phyloP scores from a whole-genome alignment of 1,140 invertebrate species.

The Drosophila parvula region DNA sequence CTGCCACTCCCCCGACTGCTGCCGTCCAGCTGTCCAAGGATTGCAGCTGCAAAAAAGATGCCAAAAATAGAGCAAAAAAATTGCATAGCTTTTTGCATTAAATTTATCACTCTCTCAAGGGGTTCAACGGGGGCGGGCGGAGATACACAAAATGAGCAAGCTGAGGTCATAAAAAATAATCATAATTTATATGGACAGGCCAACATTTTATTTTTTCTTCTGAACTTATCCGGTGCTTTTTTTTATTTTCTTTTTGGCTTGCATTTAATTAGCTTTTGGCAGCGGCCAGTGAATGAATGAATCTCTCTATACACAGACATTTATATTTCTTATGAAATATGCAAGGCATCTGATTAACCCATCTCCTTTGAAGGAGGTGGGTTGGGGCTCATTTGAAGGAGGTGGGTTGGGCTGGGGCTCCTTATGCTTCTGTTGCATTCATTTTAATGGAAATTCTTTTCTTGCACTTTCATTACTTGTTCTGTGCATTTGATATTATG shows the following conservation, averaged over 20 bases:
- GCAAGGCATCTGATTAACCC: slow-evolving; percentile 23
- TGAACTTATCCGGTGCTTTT: background rate
- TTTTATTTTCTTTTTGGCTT: slow-evolving; percentile 12
- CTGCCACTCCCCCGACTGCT: slow-evolving; percentile 24
- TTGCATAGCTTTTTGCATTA: slow-evolving; percentile 43
- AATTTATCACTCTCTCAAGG: slow-evolving; percentile 60
- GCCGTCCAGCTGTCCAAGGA: slow-evolving; percentile 60
- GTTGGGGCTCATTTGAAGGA: background rate
- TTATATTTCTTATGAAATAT: slow-evolving; percentile 32
- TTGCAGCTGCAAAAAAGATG: slow-evolving; percentile 59
- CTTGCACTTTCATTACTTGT: slow-evolving; percentile 31
- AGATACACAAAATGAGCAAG: slow-evolving; percentile 10
- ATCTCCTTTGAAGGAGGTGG: background rate
- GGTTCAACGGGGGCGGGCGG: background rate
- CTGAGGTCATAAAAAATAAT: slow-evolving; percentile 41
- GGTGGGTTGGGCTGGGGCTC: background rate
- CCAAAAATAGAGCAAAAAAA: background rate
- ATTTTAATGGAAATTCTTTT: slow-evolving; percentile 52
- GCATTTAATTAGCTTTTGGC: slow-evolving; percentile 51
- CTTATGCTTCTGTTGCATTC: slow-evolving; percentile 8
- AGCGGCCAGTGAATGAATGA: slow-evolving; percentile 12
- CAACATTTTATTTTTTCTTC: slow-evolving; percentile 5
- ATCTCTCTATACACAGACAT: slow-evolving; percentile 19
- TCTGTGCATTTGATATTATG: slow-evolving; percentile 2
- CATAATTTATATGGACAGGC: slow-evolving; percentile 43